These are phyloP conservation scores for Urocyon cinereoargenteus DNA, from an alignment of 2,797 vertebrate genomes.

Conservation along the genomic window DNA sequence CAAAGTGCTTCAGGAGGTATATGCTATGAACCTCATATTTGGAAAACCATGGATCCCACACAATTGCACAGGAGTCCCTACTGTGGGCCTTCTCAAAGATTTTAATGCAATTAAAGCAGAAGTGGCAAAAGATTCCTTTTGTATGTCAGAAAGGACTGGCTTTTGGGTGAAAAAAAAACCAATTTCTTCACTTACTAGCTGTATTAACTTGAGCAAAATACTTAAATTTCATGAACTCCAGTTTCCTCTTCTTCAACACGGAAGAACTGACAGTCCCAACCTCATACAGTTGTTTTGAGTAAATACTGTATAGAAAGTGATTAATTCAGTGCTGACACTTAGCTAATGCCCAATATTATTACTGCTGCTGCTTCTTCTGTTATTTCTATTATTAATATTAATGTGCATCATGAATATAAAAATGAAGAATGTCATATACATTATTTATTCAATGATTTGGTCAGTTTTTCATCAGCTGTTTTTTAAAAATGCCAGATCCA, in stretches of 20 bases:
- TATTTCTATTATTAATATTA: neutral
- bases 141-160: neutral
- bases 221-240: neutral
- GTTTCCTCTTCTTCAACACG: constrained; percentile 1
- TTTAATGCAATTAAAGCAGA: neutral
- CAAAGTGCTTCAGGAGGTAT: neutral
- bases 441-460: neutral
- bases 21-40: neutral
- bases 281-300: neutral
- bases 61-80: neutral
- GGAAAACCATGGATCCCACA: neutral
- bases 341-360: neutral
- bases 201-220: neutral
- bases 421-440: neutral
- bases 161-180: neutral
- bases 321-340: neutral
- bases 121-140: neutral
- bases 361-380: neutral
- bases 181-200: neutral
- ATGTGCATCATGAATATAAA: neutral
- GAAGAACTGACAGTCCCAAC: neutral
- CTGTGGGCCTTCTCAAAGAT: neutral
- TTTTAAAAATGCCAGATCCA: neutral
- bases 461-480: neutral
- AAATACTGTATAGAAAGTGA: neutral